Evolutionary conservation across 2,888 invertebrate genomes (phyloP).

Genomic region (Xestia sexstrigata): DNA sequence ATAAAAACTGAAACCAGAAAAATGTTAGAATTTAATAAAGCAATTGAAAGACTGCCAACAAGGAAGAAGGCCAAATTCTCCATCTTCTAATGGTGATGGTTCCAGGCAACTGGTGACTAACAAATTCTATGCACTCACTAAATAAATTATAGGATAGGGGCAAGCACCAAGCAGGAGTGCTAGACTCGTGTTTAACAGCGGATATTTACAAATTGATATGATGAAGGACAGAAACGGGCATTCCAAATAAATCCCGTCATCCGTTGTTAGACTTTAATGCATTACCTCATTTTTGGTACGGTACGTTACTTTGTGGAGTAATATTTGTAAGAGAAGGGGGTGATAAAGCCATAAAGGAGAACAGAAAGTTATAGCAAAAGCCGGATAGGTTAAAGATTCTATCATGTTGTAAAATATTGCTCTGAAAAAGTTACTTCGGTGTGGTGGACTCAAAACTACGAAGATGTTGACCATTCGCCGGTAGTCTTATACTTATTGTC

Average conservation of each 20-base stretch:
- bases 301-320: too few species aligned
- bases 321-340: neutral
- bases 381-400: neutral
- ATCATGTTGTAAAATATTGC: neutral
- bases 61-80: neutral
- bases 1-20: neutral
- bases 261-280: too few species aligned
- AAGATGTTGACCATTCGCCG: neutral
- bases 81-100: neutral
- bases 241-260: conserved; percentile 2
- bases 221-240: neutral
- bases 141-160: neutral
- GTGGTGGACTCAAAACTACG: too few species aligned
- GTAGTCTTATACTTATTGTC: conserved; percentile 2
- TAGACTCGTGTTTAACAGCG: neutral
- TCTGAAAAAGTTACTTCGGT: neutral
- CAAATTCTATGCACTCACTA: neutral
- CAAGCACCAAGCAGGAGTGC: neutral
- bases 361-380: neutral
- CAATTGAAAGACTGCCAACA: neutral
- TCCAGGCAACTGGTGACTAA: neutral
- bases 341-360: neutral
- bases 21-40: neutral
- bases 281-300: too few species aligned
- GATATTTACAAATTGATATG: conserved; percentile 4